phyloP scores from a whole-genome alignment of 2,888 invertebrate species.

The Sarcophaga carnaria region DNA sequence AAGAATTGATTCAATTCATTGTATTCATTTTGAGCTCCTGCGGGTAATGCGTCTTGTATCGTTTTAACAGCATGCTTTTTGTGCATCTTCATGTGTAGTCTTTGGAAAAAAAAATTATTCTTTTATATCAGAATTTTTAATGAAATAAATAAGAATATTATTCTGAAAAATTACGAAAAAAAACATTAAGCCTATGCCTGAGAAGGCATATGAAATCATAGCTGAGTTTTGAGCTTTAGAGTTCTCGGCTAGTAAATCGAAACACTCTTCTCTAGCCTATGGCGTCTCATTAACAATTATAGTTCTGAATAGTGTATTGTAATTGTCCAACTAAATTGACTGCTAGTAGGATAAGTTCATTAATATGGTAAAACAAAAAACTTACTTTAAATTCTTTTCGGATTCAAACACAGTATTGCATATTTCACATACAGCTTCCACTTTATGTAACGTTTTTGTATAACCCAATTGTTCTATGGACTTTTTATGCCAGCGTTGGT shows the following conservation, averaged over 20 bases:
- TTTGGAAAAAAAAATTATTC: conserved; percentile 43
- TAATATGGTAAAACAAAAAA: not conserved
- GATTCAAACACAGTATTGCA: conserved; percentile 87
- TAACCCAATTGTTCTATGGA: not conserved
- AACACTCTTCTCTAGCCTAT: too few species aligned
- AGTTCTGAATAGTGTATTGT: too few species aligned
- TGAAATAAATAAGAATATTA: not conserved
- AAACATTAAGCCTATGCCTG: too few species aligned
- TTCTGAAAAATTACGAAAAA: not conserved
- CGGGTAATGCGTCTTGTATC: conserved; percentile 78
- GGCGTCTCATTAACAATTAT: too few species aligned
- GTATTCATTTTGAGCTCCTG: conserved; percentile 77
- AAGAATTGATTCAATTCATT: conserved; percentile 81
- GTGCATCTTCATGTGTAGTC: conserved; percentile 89
- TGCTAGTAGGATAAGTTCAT: too few species aligned
- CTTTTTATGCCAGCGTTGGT: conserved; percentile 65
- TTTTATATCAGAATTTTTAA: not conserved
- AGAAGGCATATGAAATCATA: too few species aligned
- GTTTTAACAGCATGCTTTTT: conserved; percentile 84
- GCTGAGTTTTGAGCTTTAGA: too few species aligned
- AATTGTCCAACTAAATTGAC: too few species aligned
- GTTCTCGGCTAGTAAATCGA: too few species aligned
- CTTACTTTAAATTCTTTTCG: conserved; percentile 83
- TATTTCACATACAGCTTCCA: conserved; percentile 82
- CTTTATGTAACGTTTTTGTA: conserved; percentile 27